Evolutionary conservation across 2,797 vertebrate genomes (phyloP), one percentile per base, ranked within the genome.

Genomic region (Paedocypris micromegethes): DNA sequence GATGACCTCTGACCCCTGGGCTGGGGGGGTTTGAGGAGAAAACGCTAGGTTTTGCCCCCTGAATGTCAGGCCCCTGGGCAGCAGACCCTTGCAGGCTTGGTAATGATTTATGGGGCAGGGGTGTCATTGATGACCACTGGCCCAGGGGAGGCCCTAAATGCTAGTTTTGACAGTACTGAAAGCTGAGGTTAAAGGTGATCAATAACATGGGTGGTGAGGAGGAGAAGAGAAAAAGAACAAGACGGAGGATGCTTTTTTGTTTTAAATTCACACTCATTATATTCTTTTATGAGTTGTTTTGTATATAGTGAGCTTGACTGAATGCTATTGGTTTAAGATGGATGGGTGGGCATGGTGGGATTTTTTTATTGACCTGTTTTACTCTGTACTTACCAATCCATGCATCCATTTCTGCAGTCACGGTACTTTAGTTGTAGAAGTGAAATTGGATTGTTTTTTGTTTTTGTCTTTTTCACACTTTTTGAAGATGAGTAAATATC

Each of bases 171-270:
- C 94, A 94, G 88, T 85, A 81, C 84, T 91, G 90, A 91, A 90
- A 90, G 90, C 86, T 86, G 85, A 89, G 93, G 93, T 93, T 93
- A 95, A 93, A 94, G 93, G 92, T 94, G 92, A 91, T 93, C 93
- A 91, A 93, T 94, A 94, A 93, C 90, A 90, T 92, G 91, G 72
- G 83, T 84, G 82, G 77, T 80, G 85, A 86, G 81, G 81, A 86
- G 79, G 43, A 64, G 65, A 75, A 61, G 74, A 74, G 75, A 68
- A 77, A 76, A 74, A 72, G 59, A 78, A 9, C 50, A 77, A 72
- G 77, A 57, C 47, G 46, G 53, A 63, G 70, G 66, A 9, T 53
- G 72, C 78, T 77, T 77, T 77, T 70, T 83, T 78, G 23, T 82
- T 86, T 87, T 84, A 86, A 88, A 88, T 88, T 83, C 75, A 77